Conservation (phyloP, 2,113 vertebrate genomes). For the Gopherus evgoodei region DNA sequence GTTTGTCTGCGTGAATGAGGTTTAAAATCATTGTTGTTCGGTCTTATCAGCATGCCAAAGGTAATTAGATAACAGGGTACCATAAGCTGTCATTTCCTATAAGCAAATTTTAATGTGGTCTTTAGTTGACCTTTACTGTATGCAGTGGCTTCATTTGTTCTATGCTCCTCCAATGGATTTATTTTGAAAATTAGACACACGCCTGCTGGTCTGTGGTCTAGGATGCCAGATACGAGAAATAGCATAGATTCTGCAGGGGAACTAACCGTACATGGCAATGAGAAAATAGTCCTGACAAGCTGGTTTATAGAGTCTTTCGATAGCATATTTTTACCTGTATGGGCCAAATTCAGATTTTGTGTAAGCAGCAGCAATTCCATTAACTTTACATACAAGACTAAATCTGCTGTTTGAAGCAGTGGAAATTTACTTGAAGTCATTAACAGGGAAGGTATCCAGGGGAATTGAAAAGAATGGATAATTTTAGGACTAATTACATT, state of each 20-base stretch:
- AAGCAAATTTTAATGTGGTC: constrained; percentile 68
- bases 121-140: constrained; percentile 69
- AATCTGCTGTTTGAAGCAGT: background rate
- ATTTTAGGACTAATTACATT: background rate
- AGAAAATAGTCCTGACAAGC: background rate
- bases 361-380: background rate
- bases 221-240: background rate
- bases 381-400: background rate
- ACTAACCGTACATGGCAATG: accelerated
- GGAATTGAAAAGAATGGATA: background rate
- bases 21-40: constrained; percentile 62
- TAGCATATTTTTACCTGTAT: background rate
- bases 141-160: background rate
- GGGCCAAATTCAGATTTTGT: background rate
- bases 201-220: background rate
- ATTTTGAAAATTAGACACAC: background rate
- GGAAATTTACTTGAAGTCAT: background rate
- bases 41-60: constrained; percentile 55
- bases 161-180: constrained; percentile 52
- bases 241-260: background rate
- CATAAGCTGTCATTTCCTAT: constrained; percentile 61
- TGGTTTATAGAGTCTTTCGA: background rate
- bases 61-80: constrained; percentile 64
- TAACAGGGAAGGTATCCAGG: background rate
- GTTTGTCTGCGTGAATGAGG: constrained; percentile 40